Base-by-base conservation (phyloP, 2,888 invertebrate species). In the Metallyticus violacea region DNA sequence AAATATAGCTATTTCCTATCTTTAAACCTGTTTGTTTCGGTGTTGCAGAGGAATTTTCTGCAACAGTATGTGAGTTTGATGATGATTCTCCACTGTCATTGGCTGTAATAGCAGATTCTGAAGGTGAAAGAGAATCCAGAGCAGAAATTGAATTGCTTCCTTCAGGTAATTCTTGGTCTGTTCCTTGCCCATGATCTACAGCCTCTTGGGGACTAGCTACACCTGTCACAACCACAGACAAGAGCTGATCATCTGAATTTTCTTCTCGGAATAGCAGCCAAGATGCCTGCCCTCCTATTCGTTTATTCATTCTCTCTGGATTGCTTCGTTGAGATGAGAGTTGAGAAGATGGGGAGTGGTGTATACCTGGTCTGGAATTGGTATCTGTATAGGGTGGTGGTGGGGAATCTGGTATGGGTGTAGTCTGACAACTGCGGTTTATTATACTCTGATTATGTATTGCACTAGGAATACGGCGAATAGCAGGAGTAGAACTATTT, bases 251-350 rank as follows among this genome's bases (percentile, higher is more conserved):
- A 22, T 81, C 27, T n/a, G 81, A n/a, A 27, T 77, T 28, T 27
- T 86, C 86, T 26, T 86, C 79, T 26, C 81, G 25, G 77, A 86
- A 86, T n/a, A 86, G 81, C n/a, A 86, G 86, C 86, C 86, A 86
- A n/a, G 86, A 86, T 30, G 79, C 26, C n/a, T 28, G 6, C 27
- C 26, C 28, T 0, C 30, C 79, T 26, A 80, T 79, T 9, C 62
- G 25, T 26, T 28, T 40, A 9, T 84, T 80, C 9, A 79, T 79
- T 6, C 27, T 79, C 28, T 29, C 89, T 89, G 88, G 91, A 87
- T 85, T 90, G 89, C 77, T 89, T 89, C 88, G 89, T 91, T 91
- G 91, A 62, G 77, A 79, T 26, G 85, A 29, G 78, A 27, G 26
- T 28, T 29, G 85, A 25, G 79, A 26, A 62, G 30, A 85, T 15